phyloP scores from a whole-genome alignment of 1,140 invertebrate species.

The Capitella teleta region DNA sequence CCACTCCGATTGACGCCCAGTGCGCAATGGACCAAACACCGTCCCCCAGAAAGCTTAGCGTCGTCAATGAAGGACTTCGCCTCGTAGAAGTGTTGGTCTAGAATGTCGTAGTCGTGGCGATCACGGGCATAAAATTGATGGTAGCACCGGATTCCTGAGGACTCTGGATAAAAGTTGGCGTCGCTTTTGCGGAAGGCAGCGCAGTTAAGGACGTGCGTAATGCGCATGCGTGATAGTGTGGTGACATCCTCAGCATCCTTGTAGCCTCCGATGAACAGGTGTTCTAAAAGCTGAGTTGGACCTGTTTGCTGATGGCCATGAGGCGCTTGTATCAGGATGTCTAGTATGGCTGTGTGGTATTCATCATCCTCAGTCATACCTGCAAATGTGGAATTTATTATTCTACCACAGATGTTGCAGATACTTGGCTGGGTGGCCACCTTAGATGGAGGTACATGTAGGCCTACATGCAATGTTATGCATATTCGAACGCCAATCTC shows the following conservation, averaged over 20 bases:
- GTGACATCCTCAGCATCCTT: constrained; percentile 6
- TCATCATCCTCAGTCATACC: too few species aligned
- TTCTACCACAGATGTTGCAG: too few species aligned
- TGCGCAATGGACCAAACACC: constrained; percentile 13
- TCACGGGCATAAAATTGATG: constrained; percentile 8
- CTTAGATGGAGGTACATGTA: too few species aligned
- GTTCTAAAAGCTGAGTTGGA: constrained; percentile 5
- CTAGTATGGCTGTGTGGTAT: too few species aligned
- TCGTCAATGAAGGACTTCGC: constrained; percentile 13
- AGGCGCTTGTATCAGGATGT: too few species aligned
- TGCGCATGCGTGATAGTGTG: background rate
- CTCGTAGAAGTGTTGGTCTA: constrained; percentile 11
- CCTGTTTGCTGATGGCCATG: too few species aligned
- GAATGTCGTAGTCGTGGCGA: constrained; percentile 9
- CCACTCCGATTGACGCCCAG: constrained; percentile 15
- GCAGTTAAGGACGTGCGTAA: constrained; percentile 15
- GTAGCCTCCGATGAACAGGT: constrained; percentile 8
- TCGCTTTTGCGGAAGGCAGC: constrained; percentile 7
- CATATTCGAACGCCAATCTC: too few species aligned
- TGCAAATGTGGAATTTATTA: too few species aligned
- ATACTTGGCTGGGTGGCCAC: too few species aligned
- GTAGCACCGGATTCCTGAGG: constrained; percentile 8
- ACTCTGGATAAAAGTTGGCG: background rate
- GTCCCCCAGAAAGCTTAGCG: constrained; percentile 7
- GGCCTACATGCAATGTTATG: too few species aligned